Evolutionary conservation across 1,140 invertebrate species (phyloP).

Genomic region (Pantala flavescens): DNA sequence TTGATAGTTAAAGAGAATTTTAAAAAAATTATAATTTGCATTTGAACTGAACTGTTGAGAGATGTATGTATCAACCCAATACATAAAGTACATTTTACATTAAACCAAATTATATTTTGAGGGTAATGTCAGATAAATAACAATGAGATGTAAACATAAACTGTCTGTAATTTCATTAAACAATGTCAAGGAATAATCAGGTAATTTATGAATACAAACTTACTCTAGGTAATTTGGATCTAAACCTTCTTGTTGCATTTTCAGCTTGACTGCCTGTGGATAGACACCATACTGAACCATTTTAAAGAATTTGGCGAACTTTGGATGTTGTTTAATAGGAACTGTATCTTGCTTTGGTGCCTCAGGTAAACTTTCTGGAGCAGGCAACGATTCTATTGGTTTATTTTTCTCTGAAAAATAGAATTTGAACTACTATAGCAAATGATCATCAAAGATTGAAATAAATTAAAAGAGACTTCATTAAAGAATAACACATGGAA

Average conservation of each 20-base stretch:
- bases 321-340: constrained; percentile 43
- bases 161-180: no score
- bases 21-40: no score
- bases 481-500: constrained; percentile 21
- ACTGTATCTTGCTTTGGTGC: constrained; percentile 16
- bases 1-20: no score
- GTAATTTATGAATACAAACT: constrained; percentile 34
- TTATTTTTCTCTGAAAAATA: constrained; percentile 25
- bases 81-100: no score
- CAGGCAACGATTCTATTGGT: constrained; percentile 24
- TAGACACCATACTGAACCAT: constrained; percentile 82
- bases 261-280: constrained; percentile 62
- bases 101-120: no score
- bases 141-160: no score
- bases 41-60: no score
- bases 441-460: background rate
- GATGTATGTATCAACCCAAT: no score
- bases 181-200: no score
- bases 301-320: constrained; percentile 71
- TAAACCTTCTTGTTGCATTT: constrained; percentile 71
- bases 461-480: constrained; percentile 24
- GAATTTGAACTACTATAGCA: constrained; percentile 19
- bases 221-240: constrained; percentile 67
- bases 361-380: constrained; percentile 18
- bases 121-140: no score